phyloP scores from a whole-genome alignment of 2,797 vertebrate genomes.

The Siniperca scherzeri region DNA sequence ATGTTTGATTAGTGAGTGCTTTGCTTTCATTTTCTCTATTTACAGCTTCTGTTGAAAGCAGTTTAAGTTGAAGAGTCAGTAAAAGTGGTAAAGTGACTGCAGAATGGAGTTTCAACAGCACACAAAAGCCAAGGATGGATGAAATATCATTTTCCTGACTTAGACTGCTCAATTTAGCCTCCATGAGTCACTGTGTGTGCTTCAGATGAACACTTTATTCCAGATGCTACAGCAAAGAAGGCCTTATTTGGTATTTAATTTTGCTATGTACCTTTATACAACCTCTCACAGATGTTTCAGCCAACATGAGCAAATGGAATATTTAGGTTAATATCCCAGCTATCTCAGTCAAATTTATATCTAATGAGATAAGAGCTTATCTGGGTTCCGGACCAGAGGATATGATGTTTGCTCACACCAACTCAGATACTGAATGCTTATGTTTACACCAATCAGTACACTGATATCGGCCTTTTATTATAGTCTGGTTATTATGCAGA shows the following conservation, averaged over 20 bases:
- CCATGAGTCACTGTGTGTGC: conserved; percentile 7
- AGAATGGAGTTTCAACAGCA: conserved; percentile 2
- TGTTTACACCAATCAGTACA: conserved; percentile 13
- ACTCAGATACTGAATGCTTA: not conserved
- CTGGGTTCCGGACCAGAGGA: not conserved
- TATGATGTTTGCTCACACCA: conserved; percentile 17
- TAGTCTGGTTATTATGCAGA: not conserved
- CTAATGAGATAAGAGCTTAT: conserved; percentile 47
- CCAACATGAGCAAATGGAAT: not conserved
- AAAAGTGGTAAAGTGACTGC: not conserved
- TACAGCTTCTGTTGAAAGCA: not conserved
- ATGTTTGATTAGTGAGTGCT: not conserved
- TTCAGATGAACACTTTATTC: conserved; percentile 1
- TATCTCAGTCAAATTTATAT: conserved; percentile 19
- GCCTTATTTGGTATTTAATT: not conserved
- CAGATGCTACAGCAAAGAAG: not conserved
- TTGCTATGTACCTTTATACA: not conserved
- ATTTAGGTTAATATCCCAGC: conserved; percentile 12
- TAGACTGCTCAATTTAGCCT: not conserved
- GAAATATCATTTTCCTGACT: conserved; percentile 24
- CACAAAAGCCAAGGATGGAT: conserved; percentile 17
- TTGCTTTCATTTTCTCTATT: not conserved
- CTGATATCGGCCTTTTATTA: conserved; percentile 30
- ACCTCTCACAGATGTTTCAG: not conserved
- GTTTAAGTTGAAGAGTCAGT: not conserved